Base-by-base conservation (phyloP, 2,888 invertebrate genomes). In the Sinohyriopsis cumingii region DNA sequence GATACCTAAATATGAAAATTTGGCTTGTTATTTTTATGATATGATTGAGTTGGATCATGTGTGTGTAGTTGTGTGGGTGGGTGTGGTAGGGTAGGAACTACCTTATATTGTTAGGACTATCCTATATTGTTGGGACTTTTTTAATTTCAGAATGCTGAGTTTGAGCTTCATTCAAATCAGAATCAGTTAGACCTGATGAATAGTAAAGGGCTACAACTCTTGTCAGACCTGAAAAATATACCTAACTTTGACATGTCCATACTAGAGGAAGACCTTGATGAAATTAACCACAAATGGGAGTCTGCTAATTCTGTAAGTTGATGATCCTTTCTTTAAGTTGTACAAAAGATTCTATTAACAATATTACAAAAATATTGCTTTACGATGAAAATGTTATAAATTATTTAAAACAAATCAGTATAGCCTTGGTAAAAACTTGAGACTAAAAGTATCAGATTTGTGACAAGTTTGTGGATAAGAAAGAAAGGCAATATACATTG, bases 151-250 rank as follows among this genome's bases (percentile, higher is more conserved):
- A 85, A 83, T 76, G 87, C 86, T 20, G 88, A 88, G 69, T 84
- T 88, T 80, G 88, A 87, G 67, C 80, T 89, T 12, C 82, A 84
- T 71, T 85, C 86, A 45, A 86, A 85, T 79, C 87, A 93, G 24
- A 94, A 93, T 86, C 94, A 94, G 88, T 92, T 94, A 0, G 93
- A 94, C 28, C 91, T 82, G 75, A 82, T 88, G 83, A 86, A 86
- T 76, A 93, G 94, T 85, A 93, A 94, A 62, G 90, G 91, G 0
- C 91, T 91, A 5, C 85, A 84, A 28, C 77, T 91, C 53, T 73
- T 88, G 45, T 83, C 87, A 55, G 90, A 91, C 73, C 82, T 89
- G 28, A 80, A 82, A 69, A 82, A 82, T 67, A 66, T 86, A 9
- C 83, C 86, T 15, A 81, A 79, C 78, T 86, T 86, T 80, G 81